Evolutionary conservation across 2,797 vertebrate species (phyloP).

Genomic region (Columba guinea): DNA sequence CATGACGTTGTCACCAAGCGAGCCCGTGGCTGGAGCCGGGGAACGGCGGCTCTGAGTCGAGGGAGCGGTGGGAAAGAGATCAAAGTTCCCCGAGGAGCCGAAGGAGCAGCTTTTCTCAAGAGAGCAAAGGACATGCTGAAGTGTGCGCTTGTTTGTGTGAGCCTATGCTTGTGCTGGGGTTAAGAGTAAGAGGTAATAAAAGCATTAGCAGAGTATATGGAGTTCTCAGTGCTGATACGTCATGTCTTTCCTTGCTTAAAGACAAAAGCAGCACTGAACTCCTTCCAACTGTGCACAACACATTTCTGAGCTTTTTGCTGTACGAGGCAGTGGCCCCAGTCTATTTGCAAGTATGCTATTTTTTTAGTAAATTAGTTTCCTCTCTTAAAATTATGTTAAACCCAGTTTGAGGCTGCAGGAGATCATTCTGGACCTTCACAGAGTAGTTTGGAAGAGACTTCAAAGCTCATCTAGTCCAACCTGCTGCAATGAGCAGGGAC

Average conservation of each 20-base stretch:
- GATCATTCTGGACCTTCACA: neutral
- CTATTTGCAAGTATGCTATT: neutral
- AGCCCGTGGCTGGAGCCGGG: neutral
- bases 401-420: neutral
- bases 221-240: neutral
- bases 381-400: neutral
- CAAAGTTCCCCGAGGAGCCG: neutral
- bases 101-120: neutral
- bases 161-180: neutral
- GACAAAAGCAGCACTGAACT: neutral
- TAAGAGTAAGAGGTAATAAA: slow-evolving; percentile 1
- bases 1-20: neutral
- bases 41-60: neutral
- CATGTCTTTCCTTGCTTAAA: neutral
- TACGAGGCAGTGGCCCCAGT: neutral
- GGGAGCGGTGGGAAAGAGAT: neutral
- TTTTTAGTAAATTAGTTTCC: neutral
- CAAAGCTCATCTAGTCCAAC: too few species aligned
- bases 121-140: neutral
- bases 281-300: neutral
- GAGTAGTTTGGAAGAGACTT: too few species aligned
- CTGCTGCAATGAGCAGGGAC: too few species aligned
- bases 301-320: neutral
- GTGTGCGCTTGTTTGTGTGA: neutral
- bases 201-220: neutral